Conservation (phyloP, 2,888 invertebrate species). For the Rhogogaster chlorosoma region DNA sequence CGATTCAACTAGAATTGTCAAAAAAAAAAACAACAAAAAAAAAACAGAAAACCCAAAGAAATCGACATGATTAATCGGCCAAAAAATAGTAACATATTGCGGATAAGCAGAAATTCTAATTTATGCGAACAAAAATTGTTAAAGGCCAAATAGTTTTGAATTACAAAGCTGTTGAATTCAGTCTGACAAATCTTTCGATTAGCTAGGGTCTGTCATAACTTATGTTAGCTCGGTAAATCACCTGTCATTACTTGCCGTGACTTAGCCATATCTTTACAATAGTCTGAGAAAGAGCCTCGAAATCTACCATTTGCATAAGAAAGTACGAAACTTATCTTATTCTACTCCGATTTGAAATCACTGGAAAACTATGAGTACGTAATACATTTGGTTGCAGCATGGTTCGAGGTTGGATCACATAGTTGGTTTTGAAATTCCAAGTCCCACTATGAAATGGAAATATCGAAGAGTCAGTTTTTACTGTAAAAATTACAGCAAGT, state of each 20-base stretch:
- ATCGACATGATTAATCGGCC: background rate
- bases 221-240: background rate
- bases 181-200: background rate
- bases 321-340: background rate
- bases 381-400: background rate
- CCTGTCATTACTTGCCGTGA: background rate
- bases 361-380: background rate
- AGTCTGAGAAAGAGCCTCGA: background rate
- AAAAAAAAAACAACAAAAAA: background rate
- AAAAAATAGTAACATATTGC: background rate
- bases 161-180: background rate
- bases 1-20: background rate
- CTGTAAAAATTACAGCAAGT: background rate
- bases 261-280: background rate
- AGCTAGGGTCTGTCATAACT: background rate
- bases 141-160: background rate
- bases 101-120: background rate
- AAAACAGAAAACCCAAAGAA: background rate
- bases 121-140: background rate
- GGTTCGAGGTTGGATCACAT: background rate
- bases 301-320: background rate
- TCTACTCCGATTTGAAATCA: background rate
- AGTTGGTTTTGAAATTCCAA: background rate
- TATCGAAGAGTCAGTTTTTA: background rate
- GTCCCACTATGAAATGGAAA: background rate